phyloP scores from a whole-genome alignment of 2,113 vertebrate species.

The Xerus inauris region DNA sequence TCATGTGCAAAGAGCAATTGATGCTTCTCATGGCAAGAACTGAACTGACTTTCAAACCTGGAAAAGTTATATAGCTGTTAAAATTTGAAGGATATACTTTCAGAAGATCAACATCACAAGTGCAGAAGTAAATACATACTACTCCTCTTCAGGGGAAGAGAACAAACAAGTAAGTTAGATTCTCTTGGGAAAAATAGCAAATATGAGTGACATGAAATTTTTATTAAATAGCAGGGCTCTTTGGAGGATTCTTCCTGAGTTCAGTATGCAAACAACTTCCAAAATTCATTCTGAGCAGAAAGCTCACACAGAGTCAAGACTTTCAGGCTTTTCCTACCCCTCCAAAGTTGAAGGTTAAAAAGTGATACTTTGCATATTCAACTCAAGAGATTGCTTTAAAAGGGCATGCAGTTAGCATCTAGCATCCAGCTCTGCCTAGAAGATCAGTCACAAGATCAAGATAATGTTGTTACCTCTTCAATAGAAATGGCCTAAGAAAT shows the following conservation, averaged over 20 bases:
- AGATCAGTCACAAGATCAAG: not conserved
- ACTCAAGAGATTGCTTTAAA: not conserved
- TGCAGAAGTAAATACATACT: not conserved
- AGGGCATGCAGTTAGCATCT: not conserved
- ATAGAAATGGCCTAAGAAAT: not conserved
- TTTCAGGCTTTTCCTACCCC: not conserved
- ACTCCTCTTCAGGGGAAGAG: not conserved
- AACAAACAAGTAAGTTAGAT: slow-evolving; percentile 27
- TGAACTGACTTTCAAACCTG: not conserved
- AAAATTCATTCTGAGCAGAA: slow-evolving; percentile 5
- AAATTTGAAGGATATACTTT: not conserved
- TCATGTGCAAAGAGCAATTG: not conserved
- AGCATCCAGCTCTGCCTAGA: not conserved
- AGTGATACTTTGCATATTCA: not conserved
- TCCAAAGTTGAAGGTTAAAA: not conserved
- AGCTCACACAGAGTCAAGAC: not conserved
- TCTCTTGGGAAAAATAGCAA: not conserved
- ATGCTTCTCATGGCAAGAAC: not conserved
- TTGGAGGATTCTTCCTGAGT: not conserved
- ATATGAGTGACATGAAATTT: not conserved
- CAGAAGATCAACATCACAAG: not conserved
- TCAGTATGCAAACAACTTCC: not conserved
- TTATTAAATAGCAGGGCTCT: not conserved
- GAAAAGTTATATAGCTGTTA: not conserved
- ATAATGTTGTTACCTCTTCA: not conserved